Conservation (phyloP, 2,888 invertebrate genomes). For the Polylopha cassiicola region DNA sequence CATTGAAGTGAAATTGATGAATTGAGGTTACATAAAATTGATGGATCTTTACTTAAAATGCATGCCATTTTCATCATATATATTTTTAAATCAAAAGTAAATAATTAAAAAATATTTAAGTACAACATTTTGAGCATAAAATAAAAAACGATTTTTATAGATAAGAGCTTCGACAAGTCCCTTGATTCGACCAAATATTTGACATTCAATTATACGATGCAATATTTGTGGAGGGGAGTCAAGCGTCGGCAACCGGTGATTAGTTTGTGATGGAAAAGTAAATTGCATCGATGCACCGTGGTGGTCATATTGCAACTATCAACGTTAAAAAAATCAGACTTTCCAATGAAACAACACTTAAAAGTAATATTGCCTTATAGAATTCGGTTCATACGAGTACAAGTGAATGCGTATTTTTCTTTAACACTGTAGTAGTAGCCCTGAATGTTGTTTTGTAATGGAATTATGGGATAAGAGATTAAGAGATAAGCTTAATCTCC, state of each 20-base stretch:
- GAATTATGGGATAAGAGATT: slow-evolving; percentile 50
- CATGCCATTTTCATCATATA: no score
- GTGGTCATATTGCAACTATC: slow-evolving; percentile 30
- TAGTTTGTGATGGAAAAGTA: slow-evolving; percentile 67
- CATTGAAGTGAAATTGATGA: slow-evolving; percentile 18
- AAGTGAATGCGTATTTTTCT: slow-evolving; percentile 1
- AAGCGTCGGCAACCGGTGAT: slow-evolving; percentile 41
- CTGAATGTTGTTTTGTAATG: slow-evolving; percentile 36
- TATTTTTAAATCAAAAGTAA: no score
- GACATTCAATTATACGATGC: slow-evolving; percentile 19
- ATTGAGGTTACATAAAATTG: slow-evolving; percentile 9
- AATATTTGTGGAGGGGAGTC: slow-evolving; percentile 23
- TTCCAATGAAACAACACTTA: not conserved
- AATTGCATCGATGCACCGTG: slow-evolving; percentile 52
- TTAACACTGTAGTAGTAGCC: slow-evolving; percentile 24
- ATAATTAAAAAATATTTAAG: no score
- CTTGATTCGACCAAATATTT: slow-evolving; percentile 16
- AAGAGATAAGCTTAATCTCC: slow-evolving; percentile 50
- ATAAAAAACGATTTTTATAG: no score
- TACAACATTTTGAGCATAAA: no score
- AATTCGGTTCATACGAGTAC: not conserved
- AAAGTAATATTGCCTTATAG: no score
- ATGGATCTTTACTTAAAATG: no score
- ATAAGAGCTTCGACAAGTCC: no score
- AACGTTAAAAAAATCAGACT: not conserved